Conservation (phyloP, 1,140 invertebrate species). For the Pteromalus puparum region DNA sequence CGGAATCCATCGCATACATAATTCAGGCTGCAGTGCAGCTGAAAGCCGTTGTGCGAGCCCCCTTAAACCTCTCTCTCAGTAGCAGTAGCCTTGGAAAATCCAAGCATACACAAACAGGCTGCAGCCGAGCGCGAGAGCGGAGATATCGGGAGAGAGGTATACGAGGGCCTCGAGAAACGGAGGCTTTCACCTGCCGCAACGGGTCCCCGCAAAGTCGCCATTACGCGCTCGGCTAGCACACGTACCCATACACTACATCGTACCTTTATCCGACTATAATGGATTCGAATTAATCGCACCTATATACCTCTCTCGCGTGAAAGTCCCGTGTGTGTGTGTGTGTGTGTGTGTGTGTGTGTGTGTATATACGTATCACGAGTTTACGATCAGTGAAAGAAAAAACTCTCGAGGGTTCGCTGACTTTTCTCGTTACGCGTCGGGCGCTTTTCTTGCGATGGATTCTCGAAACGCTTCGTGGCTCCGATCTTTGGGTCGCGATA, state of each 20-base stretch:
- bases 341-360: too few relatives aligned
- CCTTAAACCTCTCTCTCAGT: conserved; percentile 22
- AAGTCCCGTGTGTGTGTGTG: background rate
- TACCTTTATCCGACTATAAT: conserved; percentile 12
- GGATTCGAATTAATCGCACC: conserved; percentile 20
- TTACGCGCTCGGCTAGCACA: background rate
- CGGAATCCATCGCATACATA: background rate
- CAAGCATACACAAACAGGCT: conserved; percentile 5
- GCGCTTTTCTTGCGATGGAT: conserved; percentile 27
- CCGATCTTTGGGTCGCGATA: conserved; percentile 19
- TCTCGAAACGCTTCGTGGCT: conserved; percentile 17
- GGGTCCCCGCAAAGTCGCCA: conserved; percentile 9
- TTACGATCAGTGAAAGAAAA: background rate
- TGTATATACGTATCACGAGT: background rate
- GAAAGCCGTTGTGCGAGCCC: conserved; percentile 17
- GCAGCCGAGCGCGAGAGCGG: background rate
- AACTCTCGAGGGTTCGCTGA: conserved; percentile 20
- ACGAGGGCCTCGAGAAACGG: conserved; percentile 6
- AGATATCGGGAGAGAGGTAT: background rate
- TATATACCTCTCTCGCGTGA: conserved; percentile 1
- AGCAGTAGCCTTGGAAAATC: conserved; percentile 42
- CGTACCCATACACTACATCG: background rate
- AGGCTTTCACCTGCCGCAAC: conserved; percentile 28
- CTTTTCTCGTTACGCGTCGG: conserved; percentile 37
- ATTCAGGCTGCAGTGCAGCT: background rate